Evolutionary conservation across 2,888 invertebrate genomes (phyloP).

Genomic region (Plusia festucae): DNA sequence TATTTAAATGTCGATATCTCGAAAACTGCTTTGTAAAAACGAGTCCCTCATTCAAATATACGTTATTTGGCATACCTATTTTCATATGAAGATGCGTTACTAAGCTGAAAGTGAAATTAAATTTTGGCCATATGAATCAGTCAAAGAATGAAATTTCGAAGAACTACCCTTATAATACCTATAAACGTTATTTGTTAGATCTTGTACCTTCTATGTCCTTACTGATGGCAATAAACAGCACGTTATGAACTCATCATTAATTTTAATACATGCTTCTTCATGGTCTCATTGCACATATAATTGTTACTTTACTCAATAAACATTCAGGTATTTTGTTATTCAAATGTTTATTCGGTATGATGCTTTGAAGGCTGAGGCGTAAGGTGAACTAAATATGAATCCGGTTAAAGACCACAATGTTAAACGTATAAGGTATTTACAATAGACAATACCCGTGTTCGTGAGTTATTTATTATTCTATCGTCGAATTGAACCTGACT

Average conservation of each 20-base stretch:
- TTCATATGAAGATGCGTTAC: too few relatives aligned
- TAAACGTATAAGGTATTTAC: conserved; percentile 11
- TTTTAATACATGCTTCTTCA: conserved; percentile 59
- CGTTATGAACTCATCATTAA: conserved; percentile 55
- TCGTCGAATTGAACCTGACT: conserved; percentile 58
- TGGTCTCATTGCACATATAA: conserved; percentile 60
- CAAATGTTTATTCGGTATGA: conserved; percentile 62
- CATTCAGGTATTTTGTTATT: conserved; percentile 64
- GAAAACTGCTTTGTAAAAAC: too few relatives aligned
- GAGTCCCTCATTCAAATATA: too few relatives aligned
- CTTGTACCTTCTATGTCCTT: conserved; percentile 41
- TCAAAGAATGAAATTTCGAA: too few relatives aligned
- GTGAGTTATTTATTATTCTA: conserved; percentile 59
- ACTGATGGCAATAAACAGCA: conserved; percentile 50
- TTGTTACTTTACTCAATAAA: conserved; percentile 61
- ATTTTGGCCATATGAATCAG: too few relatives aligned
- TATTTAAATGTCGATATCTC: too few relatives aligned
- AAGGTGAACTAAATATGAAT: conserved; percentile 58
- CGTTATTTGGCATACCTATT: too few relatives aligned
- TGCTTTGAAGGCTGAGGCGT: conserved; percentile 63
- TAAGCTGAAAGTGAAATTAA: too few relatives aligned
- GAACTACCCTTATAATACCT: too few relatives aligned
- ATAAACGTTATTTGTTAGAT: conserved; percentile 28
- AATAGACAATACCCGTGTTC: conserved; percentile 14
- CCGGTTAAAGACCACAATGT: conserved; percentile 32